A percentile compares a stretch with the other conserved stretches of the same genome.
These are phyloP conservation scores for Dicrurus megarhynchus DNA, from an alignment of 2,113 vertebrate species.

Conservation along the genomic window DNA sequence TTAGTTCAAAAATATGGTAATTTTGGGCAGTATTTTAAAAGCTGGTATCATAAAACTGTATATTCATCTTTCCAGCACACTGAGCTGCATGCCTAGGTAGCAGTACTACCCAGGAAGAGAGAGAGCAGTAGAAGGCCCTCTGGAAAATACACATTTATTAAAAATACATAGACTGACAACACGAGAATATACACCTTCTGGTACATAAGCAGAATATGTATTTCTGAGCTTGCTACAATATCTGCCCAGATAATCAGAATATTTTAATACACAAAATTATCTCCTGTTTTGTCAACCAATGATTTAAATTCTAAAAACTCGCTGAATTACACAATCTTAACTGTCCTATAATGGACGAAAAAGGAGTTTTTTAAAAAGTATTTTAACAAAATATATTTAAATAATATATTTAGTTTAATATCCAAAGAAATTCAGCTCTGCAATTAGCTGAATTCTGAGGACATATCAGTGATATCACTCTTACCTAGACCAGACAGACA, in stretches of 20 bases:
- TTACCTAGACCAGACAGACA: not conserved
- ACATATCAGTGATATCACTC: not conserved
- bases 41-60: not conserved
- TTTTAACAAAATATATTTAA: not conserved
- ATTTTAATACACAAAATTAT: not conserved
- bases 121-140: not conserved
- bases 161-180: not conserved
- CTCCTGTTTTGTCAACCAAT: not conserved
- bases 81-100: not conserved
- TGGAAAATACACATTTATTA: not conserved
- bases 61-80: not conserved
- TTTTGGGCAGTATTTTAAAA: not conserved
- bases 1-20: not conserved
- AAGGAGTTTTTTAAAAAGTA: not conserved
- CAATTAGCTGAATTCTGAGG: not conserved
- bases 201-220: not conserved
- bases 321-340: not conserved
- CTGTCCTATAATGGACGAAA: not conserved
- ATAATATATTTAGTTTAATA: not conserved
- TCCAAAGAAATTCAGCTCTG: not conserved
- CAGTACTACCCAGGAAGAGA: not conserved
- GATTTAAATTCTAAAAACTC: not conserved
- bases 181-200: not conserved
- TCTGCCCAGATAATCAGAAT: not conserved
- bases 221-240: not conserved